These are phyloP conservation scores for Ginglymostoma cirratum DNA, from an alignment of 2,113 vertebrate genomes.

Conservation along the genomic window DNA sequence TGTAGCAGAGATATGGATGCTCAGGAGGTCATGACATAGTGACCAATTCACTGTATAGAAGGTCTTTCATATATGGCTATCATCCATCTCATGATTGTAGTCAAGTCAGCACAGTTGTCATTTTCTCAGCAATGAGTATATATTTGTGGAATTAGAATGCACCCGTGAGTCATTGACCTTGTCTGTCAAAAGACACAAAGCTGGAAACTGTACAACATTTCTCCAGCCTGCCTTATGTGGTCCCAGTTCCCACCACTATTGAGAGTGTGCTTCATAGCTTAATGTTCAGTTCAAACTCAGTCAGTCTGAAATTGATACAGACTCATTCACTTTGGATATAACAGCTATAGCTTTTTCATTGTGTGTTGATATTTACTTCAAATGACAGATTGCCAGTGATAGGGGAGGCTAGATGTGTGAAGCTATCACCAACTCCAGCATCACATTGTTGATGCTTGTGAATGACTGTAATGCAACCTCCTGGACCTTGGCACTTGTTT, in stretches of 20 bases:
- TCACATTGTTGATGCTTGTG: not conserved
- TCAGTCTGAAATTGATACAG: not conserved
- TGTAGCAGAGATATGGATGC: not conserved
- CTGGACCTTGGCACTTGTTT: not conserved
- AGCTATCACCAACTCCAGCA: not conserved
- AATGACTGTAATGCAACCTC: not conserved
- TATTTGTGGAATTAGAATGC: not conserved
- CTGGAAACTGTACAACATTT: not conserved
- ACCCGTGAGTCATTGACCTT: not conserved
- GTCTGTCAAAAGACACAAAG: not conserved
- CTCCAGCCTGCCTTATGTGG: not conserved
- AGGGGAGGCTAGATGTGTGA: not conserved
- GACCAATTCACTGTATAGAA: not conserved
- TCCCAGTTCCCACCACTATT: not conserved
- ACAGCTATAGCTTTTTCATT: not conserved
- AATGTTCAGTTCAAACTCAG: not conserved
- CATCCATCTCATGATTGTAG: not conserved
- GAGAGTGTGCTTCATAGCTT: not conserved
- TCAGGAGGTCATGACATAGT: not conserved
- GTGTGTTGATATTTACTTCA: not conserved
- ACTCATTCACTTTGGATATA: not conserved
- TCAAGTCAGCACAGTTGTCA: not conserved
- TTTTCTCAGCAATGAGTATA: not conserved
- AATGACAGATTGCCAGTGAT: not conserved
- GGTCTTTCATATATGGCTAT: not conserved